Conservation (phyloP, 1,140 invertebrate species). For the Trissolcus basalis region DNA sequence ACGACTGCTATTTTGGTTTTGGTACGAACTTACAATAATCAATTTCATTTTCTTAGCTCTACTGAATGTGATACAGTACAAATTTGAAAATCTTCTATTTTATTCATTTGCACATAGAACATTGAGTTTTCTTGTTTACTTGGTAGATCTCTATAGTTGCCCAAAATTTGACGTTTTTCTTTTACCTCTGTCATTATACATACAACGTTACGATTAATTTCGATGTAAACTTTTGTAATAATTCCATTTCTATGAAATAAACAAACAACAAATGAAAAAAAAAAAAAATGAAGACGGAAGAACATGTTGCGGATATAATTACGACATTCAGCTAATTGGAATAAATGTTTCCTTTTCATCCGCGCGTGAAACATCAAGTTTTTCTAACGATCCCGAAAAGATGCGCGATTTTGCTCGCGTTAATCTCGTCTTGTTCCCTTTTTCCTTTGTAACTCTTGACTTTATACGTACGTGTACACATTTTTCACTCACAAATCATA, state of each 20-base stretch:
- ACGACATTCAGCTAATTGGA: no score
- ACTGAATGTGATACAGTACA: slow-evolving; percentile 22
- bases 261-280: no score
- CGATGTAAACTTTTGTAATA: no score
- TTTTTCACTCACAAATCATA: slow-evolving; percentile 13
- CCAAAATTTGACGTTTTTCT: not conserved
- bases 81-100: slow-evolving; percentile 23
- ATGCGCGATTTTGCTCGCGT: not conserved
- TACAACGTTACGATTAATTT: not conserved
- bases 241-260: no score
- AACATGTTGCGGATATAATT: no score
- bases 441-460: not conserved
- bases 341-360: no score
- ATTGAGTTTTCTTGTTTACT: slow-evolving; percentile 12
- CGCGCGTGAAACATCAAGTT: no score
- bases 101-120: slow-evolving; percentile 26
- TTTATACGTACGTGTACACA: slow-evolving; percentile 5
- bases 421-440: not conserved
- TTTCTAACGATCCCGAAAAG: no score
- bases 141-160: slow-evolving; percentile 1
- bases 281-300: no score
- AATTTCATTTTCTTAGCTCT: slow-evolving; percentile 14
- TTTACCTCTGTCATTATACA: not conserved
- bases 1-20: slow-evolving; percentile 15
- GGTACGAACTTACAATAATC: slow-evolving; percentile 42